phyloP scores from a whole-genome alignment of 2,888 invertebrate species.

The Scaptomyza parva region DNA sequence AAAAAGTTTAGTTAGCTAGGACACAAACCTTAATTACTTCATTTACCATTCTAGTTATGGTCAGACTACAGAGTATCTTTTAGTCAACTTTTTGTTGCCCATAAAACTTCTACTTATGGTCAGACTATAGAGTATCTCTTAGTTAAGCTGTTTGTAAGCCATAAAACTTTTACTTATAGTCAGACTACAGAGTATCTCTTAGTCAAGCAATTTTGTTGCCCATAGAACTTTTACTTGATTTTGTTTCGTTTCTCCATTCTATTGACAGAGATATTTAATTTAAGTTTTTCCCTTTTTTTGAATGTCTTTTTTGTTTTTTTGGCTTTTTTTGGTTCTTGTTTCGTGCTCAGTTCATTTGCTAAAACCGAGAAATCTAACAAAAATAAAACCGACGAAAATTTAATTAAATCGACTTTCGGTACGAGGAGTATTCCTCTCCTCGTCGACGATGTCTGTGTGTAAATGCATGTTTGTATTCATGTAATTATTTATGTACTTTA shows the following conservation, averaged over 20 bases:
- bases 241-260: conserved; percentile 7
- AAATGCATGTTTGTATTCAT: conserved; percentile 34
- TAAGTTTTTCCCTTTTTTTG: conserved; percentile 26
- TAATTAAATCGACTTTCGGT: conserved; percentile 68
- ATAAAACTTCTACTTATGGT: neutral
- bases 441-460: conserved; percentile 12
- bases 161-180: too few relatives aligned
- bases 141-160: too few relatives aligned
- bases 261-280: conserved; percentile 55
- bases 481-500: conserved; percentile 40
- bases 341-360: conserved; percentile 61
- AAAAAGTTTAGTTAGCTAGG: neutral
- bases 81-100: neutral
- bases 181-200: neutral
- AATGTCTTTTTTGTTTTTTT: conserved; percentile 18
- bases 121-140: too few relatives aligned
- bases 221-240: neutral
- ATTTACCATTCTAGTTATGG: neutral
- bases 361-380: conserved; percentile 32
- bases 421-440: too few relatives aligned
- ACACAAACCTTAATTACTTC: neutral
- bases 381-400: conserved; percentile 42
- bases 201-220: neutral
- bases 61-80: conserved; percentile 1
- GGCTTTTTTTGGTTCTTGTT: conserved; percentile 14